Conservation (phyloP, 2,888 invertebrate species). For the Synanthedon tipuliformis region DNA sequence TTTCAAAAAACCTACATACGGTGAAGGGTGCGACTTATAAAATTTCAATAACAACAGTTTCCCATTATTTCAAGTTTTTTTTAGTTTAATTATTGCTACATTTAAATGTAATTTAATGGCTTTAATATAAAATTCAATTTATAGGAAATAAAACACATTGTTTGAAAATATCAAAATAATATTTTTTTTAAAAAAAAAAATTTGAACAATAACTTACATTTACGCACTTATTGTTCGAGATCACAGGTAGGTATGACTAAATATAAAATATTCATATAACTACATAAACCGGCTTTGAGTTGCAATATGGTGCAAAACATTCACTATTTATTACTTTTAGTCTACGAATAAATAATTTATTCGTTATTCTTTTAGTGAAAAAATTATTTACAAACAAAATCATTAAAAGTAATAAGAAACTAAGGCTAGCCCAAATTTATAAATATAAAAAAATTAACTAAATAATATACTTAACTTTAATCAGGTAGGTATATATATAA, state of each 20-base stretch:
- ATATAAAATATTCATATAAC: neutral
- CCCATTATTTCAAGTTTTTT: no score
- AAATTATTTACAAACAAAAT: no score
- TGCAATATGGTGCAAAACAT: neutral
- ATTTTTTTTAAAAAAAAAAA: slow-evolving; percentile 15
- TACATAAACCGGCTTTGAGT: slow-evolving; percentile 2
- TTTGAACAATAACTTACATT: slow-evolving; percentile 57
- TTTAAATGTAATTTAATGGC: no score
- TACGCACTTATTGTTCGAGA: slow-evolving; percentile 61
- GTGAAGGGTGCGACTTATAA: slow-evolving; percentile 7
- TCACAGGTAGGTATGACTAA: slow-evolving; percentile 38
- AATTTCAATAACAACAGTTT: neutral
- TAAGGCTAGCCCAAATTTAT: no score
- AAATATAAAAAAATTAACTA: no score
- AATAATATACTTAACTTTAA: no score
- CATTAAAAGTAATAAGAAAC: no score
- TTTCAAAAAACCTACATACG: slow-evolving; percentile 47
- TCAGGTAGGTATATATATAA: no score
- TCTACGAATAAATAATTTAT: no score
- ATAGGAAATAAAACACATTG: neutral
- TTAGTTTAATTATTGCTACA: neutral
- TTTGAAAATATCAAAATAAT: neutral
- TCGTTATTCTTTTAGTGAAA: no score
- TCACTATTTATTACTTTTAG: slow-evolving; percentile 3
- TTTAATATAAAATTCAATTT: no score